A percentile compares a stretch with the other conserved stretches of the same genome.
Conservation (phyloP, 2,113 vertebrate genomes). For the Barnardius zonarius region DNA sequence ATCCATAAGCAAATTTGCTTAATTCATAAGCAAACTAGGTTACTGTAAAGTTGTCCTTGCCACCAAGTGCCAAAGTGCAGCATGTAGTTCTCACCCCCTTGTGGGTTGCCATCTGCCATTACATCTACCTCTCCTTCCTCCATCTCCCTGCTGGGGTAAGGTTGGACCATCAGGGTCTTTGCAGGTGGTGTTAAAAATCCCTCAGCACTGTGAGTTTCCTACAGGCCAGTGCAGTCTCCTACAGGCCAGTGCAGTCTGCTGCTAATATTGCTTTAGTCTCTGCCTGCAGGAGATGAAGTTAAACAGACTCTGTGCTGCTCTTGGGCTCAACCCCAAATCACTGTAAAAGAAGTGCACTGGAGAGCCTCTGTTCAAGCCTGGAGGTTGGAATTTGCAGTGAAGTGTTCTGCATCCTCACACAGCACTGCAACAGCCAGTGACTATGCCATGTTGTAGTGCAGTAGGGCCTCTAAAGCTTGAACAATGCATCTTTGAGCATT, state of each 20-base stretch:
- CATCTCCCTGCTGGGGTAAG: constrained; percentile 23
- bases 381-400: neutral
- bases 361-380: neutral
- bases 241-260: neutral
- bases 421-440: neutral
- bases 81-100: constrained; percentile 31
- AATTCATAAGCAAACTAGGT: constrained; percentile 51
- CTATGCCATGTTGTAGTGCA: neutral
- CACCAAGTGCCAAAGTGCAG: constrained; percentile 41
- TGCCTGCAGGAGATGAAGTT: neutral
- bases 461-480: neutral
- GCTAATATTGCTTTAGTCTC: neutral
- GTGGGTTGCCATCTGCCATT: constrained; percentile 55
- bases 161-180: neutral
- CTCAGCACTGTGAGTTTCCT: neutral
- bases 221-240: neutral
- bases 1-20: neutral
- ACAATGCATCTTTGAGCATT: neutral
- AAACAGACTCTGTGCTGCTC: neutral
- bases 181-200: neutral
- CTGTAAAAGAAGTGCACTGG: neutral
- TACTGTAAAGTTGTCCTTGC: constrained; percentile 45
- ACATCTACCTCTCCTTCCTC: constrained; percentile 24
- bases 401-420: neutral
- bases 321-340: fast-evolving